These are phyloP conservation scores for Tenebrosternarchus preto DNA, from an alignment of 2,113 vertebrate species.

Conservation along the genomic window DNA sequence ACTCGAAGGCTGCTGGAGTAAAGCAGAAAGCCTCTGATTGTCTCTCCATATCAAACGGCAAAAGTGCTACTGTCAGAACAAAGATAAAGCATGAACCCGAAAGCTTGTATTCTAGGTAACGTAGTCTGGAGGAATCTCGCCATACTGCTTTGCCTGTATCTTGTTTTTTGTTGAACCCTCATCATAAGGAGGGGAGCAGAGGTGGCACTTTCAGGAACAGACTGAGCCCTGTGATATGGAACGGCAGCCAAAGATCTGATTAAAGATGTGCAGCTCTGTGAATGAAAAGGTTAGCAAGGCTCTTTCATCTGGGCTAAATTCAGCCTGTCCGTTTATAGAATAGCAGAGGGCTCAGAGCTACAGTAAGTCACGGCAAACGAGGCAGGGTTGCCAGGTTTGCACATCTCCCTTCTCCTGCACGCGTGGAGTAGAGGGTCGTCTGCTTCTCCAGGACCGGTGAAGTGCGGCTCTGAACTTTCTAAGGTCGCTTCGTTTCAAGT, in stretches of 20 bases:
- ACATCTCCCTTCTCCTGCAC: not conserved
- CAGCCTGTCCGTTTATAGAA: conserved; percentile 2
- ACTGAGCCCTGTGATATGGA: conserved; percentile 45
- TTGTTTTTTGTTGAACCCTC: conserved; percentile 30
- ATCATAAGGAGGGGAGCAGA: conserved; percentile 18
- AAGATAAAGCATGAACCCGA: not conserved
- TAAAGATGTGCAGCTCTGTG: conserved; percentile 20
- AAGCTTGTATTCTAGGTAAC: not conserved
- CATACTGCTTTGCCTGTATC: not conserved
- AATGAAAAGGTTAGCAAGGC: conserved; percentile 27
- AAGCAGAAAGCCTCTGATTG: too few relatives aligned
- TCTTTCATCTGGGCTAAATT: conserved; percentile 25
- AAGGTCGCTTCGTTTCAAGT: not conserved
- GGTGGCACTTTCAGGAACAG: conserved; percentile 15
- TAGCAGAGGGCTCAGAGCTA: conserved; percentile 5
- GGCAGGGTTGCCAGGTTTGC: conserved; percentile 9
- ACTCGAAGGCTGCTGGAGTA: not conserved
- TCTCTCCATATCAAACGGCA: too few relatives aligned
- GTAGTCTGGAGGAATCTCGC: conserved; percentile 22
- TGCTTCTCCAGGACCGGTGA: not conserved
- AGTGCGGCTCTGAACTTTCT: too few relatives aligned
- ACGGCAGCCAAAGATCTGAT: conserved; percentile 38
- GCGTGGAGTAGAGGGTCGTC: not conserved
- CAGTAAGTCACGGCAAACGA: conserved; percentile 14
- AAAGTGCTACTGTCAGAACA: not conserved